Percentiles rank a stretch among this genome's conserved stretches.
Conservation (phyloP, 2,888 invertebrate species). For the Thereva nobilitata region DNA sequence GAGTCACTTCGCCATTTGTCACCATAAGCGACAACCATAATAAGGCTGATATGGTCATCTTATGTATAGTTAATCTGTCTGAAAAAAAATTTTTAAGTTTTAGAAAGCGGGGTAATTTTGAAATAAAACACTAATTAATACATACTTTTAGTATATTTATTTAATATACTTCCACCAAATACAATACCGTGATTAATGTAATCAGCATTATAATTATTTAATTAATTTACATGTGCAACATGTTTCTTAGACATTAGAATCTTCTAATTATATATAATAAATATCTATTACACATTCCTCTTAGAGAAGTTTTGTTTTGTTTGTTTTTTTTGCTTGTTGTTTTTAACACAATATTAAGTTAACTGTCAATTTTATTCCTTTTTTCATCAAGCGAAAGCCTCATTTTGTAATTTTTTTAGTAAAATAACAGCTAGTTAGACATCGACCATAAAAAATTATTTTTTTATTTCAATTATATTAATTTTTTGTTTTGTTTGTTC, state of each 20-base stretch:
- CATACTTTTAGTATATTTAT: constrained; percentile 46
- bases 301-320: constrained; percentile 18
- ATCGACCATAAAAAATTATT: constrained; percentile 18
- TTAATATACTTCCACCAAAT: constrained; percentile 48
- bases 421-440: constrained; percentile 25
- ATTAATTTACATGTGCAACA: constrained; percentile 48
- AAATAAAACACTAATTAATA: constrained; percentile 11
- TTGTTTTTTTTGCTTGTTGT: not conserved
- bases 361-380: constrained; percentile 21
- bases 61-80: no score
- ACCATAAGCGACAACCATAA: no score
- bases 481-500: constrained; percentile 15
- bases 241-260: constrained; percentile 41
- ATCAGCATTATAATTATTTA: constrained; percentile 47
- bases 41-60: no score
- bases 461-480: no score
- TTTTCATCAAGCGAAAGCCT: constrained; percentile 28
- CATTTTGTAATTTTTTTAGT: constrained; percentile 13
- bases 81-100: no score
- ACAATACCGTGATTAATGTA: constrained; percentile 48
- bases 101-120: no score
- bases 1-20: no score
- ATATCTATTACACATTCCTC: constrained; percentile 32
- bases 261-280: constrained; percentile 12
- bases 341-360: constrained; percentile 26